phyloP scores from a whole-genome alignment of 2,113 vertebrate genomes.

The Spea bombifrons region DNA sequence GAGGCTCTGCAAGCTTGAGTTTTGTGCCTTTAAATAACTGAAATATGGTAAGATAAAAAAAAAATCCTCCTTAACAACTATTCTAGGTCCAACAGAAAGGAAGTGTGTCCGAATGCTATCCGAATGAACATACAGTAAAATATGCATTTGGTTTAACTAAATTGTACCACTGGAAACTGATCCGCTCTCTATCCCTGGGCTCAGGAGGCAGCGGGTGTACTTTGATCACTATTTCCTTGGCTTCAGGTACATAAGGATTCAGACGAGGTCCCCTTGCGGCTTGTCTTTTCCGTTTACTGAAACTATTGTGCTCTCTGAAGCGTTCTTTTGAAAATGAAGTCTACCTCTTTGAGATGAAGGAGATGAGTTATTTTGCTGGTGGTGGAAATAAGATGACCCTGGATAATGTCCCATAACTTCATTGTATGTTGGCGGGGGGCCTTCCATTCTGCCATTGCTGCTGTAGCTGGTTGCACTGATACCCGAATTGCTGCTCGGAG shows the following conservation, averaged over 20 bases:
- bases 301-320: constrained; percentile 83
- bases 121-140: constrained; percentile 67
- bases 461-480: constrained; percentile 87
- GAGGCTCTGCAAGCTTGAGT: constrained; percentile 54
- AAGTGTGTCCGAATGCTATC: constrained; percentile 67
- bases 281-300: constrained; percentile 80
- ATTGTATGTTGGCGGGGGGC: constrained; percentile 92
- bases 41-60: constrained; percentile 64
- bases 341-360: constrained; percentile 69
- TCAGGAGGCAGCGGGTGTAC: constrained; percentile 54
- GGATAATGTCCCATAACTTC: constrained; percentile 92
- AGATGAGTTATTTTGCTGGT: constrained; percentile 86
- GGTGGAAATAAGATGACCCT: constrained; percentile 84
- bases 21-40: constrained; percentile 76
- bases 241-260: constrained; percentile 54
- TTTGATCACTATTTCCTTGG: constrained; percentile 14
- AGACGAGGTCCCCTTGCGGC: constrained; percentile 81
- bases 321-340: constrained; percentile 80
- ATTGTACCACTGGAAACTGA: constrained; percentile 61
- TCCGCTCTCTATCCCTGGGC: constrained; percentile 68
- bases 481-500: constrained; percentile 94
- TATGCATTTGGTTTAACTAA: constrained; percentile 70
- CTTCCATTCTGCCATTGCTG: constrained; percentile 85
- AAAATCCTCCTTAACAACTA: constrained; percentile 55
- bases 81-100: constrained; percentile 58